Conservation (phyloP, 2,888 invertebrate genomes). For the Hypercompe scribonia region DNA sequence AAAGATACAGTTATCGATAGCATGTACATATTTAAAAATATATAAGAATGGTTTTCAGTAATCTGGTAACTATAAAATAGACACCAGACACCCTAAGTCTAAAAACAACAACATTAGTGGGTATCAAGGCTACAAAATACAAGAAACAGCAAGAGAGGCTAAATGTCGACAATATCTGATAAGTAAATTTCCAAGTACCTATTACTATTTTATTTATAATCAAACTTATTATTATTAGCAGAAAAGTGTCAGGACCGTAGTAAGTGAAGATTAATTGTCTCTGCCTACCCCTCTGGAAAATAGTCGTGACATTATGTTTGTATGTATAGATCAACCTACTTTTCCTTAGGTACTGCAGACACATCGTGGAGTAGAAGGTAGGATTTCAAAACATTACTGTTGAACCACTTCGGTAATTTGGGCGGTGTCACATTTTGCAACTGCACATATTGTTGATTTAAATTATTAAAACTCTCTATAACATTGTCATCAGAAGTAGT, state of each 20-base stretch:
- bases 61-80: too few species aligned
- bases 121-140: too few species aligned
- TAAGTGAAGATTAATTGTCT: too few species aligned
- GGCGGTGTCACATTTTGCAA: constrained; percentile 91
- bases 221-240: too few species aligned
- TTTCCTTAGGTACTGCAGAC: constrained; percentile 89
- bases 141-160: too few species aligned
- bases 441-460: constrained; percentile 93
- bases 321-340: constrained; percentile 83
- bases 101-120: too few species aligned
- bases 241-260: too few species aligned
- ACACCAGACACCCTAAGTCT: too few species aligned
- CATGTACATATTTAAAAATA: not conserved
- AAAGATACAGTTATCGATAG: not conserved
- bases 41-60: not conserved
- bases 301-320: too few species aligned
- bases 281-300: too few species aligned
- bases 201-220: not conserved
- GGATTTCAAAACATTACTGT: constrained; percentile 93
- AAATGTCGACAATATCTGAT: too few species aligned
- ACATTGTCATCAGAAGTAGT: constrained; percentile 92
- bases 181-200: too few species aligned
- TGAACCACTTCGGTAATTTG: constrained; percentile 94
- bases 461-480: constrained; percentile 92
- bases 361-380: constrained; percentile 96